phyloP scores from a whole-genome alignment of 2,888 invertebrate genomes.

The Andrena trimmerana region DNA sequence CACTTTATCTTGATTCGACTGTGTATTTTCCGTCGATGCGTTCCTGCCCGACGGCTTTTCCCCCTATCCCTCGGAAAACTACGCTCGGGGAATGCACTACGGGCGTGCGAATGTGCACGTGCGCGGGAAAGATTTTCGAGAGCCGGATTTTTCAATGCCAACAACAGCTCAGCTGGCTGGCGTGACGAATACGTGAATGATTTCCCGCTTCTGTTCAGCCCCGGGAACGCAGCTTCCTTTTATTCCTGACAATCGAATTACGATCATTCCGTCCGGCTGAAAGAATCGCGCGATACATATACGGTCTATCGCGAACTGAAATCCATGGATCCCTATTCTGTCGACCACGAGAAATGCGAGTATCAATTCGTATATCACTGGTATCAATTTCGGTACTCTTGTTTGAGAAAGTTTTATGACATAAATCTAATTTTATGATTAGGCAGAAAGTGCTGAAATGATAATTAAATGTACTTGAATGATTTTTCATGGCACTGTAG shows the following conservation, averaged over 20 bases:
- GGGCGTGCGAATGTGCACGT: constrained; percentile 78
- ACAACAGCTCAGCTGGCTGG: constrained; percentile 54
- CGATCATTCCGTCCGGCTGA: constrained; percentile 3
- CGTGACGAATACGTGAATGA: constrained; percentile 53
- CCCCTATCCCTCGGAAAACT: constrained; percentile 46
- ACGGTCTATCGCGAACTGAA: neutral
- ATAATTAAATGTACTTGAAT: too few relatives aligned
- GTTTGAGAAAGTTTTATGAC: too few relatives aligned
- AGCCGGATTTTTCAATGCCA: constrained; percentile 73
- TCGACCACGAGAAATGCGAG: constrained; percentile 2
- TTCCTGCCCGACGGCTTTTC: constrained; percentile 43
- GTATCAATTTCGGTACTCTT: neutral
- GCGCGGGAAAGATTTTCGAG: constrained; percentile 64
- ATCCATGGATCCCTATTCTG: neutral
- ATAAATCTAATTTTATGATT: too few relatives aligned
- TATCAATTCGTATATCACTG: too few relatives aligned
- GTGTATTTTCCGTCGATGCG: constrained; percentile 73
- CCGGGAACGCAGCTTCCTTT: constrained; percentile 19
- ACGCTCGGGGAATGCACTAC: constrained; percentile 41
- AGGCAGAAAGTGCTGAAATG: too few relatives aligned
- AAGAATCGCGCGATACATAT: neutral
- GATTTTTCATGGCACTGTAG: too few relatives aligned
- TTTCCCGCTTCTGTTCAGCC: constrained; percentile 18
- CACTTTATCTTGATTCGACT: constrained; percentile 78
- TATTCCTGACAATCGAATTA: constrained; percentile 3